Evolutionary conservation across 2,888 invertebrate species (phyloP).

Genomic region (Caenorhabditis wallacei): DNA sequence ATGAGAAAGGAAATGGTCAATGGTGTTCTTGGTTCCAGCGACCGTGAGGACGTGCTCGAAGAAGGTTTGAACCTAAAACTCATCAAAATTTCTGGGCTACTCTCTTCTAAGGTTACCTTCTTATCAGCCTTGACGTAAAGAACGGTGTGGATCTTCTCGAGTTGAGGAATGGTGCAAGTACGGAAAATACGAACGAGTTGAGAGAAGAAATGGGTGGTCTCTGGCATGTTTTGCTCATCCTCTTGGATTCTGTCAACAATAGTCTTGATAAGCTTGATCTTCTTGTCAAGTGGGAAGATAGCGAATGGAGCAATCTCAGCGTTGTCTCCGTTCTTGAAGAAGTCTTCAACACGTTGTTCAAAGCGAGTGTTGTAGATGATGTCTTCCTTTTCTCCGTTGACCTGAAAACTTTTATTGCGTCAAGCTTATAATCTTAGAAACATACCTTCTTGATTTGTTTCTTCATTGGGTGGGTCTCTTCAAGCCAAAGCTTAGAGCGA

Average conservation of each 20-base stretch:
- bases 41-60: slow-evolving; percentile 72
- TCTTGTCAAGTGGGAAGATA: slow-evolving; percentile 67
- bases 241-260: slow-evolving; percentile 66
- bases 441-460: slow-evolving; percentile 61
- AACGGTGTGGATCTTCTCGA: slow-evolving; percentile 71
- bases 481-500: slow-evolving; percentile 63
- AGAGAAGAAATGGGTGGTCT: slow-evolving; percentile 68
- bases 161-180: slow-evolving; percentile 70
- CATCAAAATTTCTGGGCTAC: background rate
- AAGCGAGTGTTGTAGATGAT: slow-evolving; percentile 69
- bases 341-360: slow-evolving; percentile 71
- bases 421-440: background rate
- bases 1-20: slow-evolving; percentile 68
- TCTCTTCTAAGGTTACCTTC: slow-evolving; percentile 27
- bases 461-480: slow-evolving; percentile 60
- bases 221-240: slow-evolving; percentile 67
- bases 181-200: slow-evolving; percentile 77
- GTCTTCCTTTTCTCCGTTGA: slow-evolving; percentile 65
- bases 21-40: slow-evolving; percentile 75
- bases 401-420: slow-evolving; percentile 26
- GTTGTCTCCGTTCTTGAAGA: slow-evolving; percentile 75
- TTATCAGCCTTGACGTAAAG: slow-evolving; percentile 64
- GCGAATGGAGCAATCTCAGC: slow-evolving; percentile 65
- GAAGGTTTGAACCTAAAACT: slow-evolving; percentile 67
- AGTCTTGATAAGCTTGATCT: slow-evolving; percentile 62